A percentile compares a stretch with the other conserved stretches of the same genome.
Evolutionary conservation across 2,888 invertebrate species (phyloP).

Genomic region (Lumbricus terrestris): DNA sequence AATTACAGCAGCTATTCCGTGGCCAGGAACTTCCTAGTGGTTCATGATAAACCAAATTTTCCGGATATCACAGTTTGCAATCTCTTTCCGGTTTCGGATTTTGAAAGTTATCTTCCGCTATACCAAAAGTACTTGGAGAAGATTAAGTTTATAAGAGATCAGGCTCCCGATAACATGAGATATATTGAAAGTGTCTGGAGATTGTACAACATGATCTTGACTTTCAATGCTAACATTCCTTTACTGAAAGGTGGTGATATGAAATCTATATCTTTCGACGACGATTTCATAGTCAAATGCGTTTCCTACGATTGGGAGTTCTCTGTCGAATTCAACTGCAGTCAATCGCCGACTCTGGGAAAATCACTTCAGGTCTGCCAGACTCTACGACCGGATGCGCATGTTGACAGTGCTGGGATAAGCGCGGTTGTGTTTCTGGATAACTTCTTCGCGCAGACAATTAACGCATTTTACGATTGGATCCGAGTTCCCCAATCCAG

Average conservation of each 20-base stretch:
- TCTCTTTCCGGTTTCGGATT: background rate
- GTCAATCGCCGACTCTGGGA: background rate
- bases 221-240: background rate
- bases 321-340: background rate
- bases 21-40: background rate
- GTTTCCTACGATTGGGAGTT: background rate
- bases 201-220: background rate
- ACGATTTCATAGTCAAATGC: background rate
- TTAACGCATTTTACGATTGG: background rate
- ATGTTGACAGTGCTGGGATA: background rate
- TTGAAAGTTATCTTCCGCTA: background rate
- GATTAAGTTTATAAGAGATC: background rate
- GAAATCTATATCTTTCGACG: background rate
- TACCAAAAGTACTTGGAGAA: background rate
- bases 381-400: background rate
- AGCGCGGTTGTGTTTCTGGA: background rate
- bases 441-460: background rate
- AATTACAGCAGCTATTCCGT: background rate
- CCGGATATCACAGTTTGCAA: background rate
- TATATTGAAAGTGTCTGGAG: background rate
- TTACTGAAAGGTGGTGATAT: background rate
- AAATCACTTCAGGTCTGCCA: background rate
- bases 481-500: background rate
- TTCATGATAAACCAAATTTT: background rate
- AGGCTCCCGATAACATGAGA: background rate